Conservation (phyloP, 2,888 invertebrate genomes). For the Luperina nickerlii region DNA sequence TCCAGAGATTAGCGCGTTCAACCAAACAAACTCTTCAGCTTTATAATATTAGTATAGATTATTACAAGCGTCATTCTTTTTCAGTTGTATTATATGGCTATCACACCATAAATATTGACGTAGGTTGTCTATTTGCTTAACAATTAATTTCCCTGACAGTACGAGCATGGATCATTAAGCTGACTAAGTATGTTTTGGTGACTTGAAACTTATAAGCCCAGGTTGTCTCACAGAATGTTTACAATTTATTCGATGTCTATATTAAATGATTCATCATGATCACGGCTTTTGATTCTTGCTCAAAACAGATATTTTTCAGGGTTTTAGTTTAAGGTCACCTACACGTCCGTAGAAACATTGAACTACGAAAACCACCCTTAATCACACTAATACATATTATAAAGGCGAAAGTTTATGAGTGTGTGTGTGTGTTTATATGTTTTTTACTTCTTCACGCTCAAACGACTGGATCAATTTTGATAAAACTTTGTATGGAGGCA, state of each 20-base stretch:
- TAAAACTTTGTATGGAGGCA: no score
- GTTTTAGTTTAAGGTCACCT: neutral
- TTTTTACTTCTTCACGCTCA: no score
- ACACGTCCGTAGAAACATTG: neutral
- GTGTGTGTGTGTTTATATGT: no score
- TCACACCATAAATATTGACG: no score
- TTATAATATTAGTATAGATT: no score
- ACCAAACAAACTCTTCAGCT: no score
- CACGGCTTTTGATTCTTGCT: neutral
- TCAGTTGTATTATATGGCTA: neutral
- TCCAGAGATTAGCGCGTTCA: no score
- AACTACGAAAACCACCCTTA: neutral
- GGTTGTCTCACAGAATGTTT: neutral
- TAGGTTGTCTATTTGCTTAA: neutral
- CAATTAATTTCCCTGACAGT: neutral
- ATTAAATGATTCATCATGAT: neutral
- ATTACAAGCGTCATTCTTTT: neutral
- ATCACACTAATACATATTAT: no score
- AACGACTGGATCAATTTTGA: no score
- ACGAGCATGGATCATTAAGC: neutral
- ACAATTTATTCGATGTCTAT: neutral
- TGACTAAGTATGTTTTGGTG: neutral
- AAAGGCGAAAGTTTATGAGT: no score
- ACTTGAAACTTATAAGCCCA: neutral
- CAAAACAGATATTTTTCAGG: neutral